Percentiles rank a stretch among this genome's conserved stretches.
Evolutionary conservation across 2,113 vertebrate species (phyloP).

Genomic region (Macroglossus sobrinus): DNA sequence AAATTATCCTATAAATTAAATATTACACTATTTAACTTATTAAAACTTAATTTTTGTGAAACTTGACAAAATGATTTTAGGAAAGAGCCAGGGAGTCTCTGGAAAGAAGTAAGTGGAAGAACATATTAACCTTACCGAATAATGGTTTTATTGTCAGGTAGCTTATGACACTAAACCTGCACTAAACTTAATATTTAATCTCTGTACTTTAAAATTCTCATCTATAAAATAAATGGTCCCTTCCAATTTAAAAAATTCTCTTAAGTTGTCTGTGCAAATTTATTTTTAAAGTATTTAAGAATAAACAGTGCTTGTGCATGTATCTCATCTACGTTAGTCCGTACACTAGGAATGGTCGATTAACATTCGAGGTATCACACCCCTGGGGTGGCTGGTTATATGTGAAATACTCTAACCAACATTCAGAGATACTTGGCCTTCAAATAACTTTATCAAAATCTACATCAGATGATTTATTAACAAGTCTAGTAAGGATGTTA

Average conservation of each 20-base stretch:
- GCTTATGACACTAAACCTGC: not conserved
- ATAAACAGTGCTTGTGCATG: not conserved
- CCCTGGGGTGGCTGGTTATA: not conserved
- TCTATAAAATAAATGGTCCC: not conserved
- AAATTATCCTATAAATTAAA: not conserved
- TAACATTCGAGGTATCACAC: not conserved
- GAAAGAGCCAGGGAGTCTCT: not conserved
- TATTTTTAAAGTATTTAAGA: not conserved
- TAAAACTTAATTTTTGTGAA: slow-evolving; percentile 9
- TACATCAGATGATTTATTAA: not conserved
- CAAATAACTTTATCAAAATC: not conserved
- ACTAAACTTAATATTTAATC: not conserved
- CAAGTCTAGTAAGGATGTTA: not conserved
- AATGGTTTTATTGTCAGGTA: not conserved
- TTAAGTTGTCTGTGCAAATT: not conserved
- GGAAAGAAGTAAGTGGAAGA: not conserved
- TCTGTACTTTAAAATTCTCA: not conserved
- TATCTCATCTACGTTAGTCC: not conserved
- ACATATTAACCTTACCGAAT: not conserved
- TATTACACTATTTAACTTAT: not conserved
- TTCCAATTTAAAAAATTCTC: not conserved
- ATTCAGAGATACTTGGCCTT: not conserved
- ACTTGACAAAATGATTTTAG: not conserved
- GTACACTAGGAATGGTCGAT: not conserved
- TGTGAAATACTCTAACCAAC: not conserved